Base-by-base conservation (phyloP, 2,797 vertebrate genomes). In the Crenichthys baileyi region DNA sequence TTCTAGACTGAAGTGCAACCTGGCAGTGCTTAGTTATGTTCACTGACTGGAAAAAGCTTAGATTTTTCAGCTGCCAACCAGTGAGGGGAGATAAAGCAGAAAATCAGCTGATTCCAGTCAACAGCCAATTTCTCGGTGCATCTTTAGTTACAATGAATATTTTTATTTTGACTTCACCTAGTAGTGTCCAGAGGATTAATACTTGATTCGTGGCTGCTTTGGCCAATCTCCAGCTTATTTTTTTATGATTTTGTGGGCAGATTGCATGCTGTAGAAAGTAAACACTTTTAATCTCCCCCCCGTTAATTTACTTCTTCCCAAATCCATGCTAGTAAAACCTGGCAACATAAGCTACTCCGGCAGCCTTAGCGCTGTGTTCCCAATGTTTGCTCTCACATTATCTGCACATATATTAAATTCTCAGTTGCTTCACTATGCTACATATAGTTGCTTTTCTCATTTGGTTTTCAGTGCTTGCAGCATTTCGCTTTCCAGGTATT, bases 391-490 rank as follows among this genome's bases (percentile, higher is more conserved):
- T 83, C 85, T 87, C 79, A 70, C 76, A 50, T 75, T 48, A 4
- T 86, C 87, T 92, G 88, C 79, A 89, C 93, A 93, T 94, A 95
- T 95, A 95, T 95, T 94, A 94, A 89, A 83, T 91, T 91, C 88
- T 89, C 72, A 80, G 36, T 88, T 36, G 77, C 77, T 90, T 88
- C 77, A 16, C 92, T 92, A 91, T 81, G 94, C 95, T 95, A 96
- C 94, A 95, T 96, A 95, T 92, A 92, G 88, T 93, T 93, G 93
- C 93, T 92, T 91, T 90, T 29, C 41, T 89, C 83, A 91, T 95
- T 96, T 96, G 95, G 95, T 95, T 95, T 94, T 89, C 88, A 94
- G 92, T 95, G 94, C 94, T 92, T 87, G 92, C 93, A 94, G 94
- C 93, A 87, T 94, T 68, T 79, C 80, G 80, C 86, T 81, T 85